These are phyloP conservation scores for Yponomeuta plumbellus DNA, from an alignment of 2,888 invertebrate genomes.

Conservation along the genomic window DNA sequence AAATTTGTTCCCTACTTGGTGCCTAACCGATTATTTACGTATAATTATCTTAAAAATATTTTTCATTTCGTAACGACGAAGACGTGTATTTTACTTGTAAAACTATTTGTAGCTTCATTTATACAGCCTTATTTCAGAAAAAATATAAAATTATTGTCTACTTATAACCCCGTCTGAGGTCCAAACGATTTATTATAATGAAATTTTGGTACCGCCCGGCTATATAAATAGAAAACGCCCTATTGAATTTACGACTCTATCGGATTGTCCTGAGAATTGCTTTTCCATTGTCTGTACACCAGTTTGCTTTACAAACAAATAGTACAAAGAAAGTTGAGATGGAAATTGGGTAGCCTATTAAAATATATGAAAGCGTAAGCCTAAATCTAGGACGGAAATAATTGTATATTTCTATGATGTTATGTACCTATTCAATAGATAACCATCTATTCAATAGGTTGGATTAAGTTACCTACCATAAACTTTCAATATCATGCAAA, in stretches of 20 bases:
- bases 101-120: too few species aligned
- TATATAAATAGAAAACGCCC: not conserved
- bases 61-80: too few species aligned
- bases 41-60: too few species aligned
- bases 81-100: too few species aligned
- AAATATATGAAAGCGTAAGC: not conserved
- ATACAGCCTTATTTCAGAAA: too few species aligned
- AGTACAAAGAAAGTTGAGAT: not conserved
- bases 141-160: not conserved
- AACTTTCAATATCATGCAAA: not conserved
- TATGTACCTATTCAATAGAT: too few species aligned
- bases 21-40: too few species aligned
- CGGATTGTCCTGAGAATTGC: not conserved
- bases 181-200: slow-evolving; percentile 1
- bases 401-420: too few species aligned
- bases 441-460: not conserved
- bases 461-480: not conserved
- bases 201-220: not conserved
- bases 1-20: too few species aligned
- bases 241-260: not conserved
- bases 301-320: not conserved
- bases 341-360: not conserved
- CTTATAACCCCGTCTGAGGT: not conserved
- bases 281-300: not conserved
- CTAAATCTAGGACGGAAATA: not conserved